Base-by-base conservation (phyloP, 2,113 vertebrate genomes). In the Sylvietta virens region DNA sequence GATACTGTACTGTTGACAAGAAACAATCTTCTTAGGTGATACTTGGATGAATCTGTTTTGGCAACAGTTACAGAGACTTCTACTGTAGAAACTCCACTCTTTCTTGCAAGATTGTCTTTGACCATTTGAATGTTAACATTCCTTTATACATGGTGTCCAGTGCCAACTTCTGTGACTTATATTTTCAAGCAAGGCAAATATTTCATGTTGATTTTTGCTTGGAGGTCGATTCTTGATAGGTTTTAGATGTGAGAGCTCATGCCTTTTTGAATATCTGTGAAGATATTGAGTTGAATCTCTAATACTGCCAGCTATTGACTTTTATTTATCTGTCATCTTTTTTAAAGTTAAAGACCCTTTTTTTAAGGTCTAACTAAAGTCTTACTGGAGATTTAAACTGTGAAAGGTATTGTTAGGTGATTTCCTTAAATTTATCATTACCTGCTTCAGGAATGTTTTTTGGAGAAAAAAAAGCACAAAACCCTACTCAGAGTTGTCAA, bases 101-200 rank as follows among this genome's bases (percentile, higher is more conserved):
- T 57, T 77, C 14, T 71, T 74, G 11, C n/a, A 35, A 70, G 28
- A 44, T 51, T 2, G 0, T 65, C 9, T 69, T 44, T 66, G 35
- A 26, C 11, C 11, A 31, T 48, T 60, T 47, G n/a, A 70, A 73
- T 51, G 11, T 28, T 70, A 69, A 27, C 4, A 15, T 61, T 78
- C 21, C 56, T 23, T 73, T 51, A 35, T 35, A 30, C 0, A 0
- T 35, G 39, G 11, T 30, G 33, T 62, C 26, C 5, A 7, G 4
- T 67, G 26, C 11, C 0, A 0, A 42, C 22, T 80, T 91, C 26
- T 48, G 11, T 40, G 23, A 71, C 23, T 39, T 62, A 1, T 7
- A 18, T 62, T 54, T 83, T 83, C 40, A 77, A 40, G 22, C 40
- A 65, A 86, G 27, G 56, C 18, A 5, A 77, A 7, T 64, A 69